phyloP scores from a whole-genome alignment of 2,797 vertebrate genomes.

The Carapus acus region DNA sequence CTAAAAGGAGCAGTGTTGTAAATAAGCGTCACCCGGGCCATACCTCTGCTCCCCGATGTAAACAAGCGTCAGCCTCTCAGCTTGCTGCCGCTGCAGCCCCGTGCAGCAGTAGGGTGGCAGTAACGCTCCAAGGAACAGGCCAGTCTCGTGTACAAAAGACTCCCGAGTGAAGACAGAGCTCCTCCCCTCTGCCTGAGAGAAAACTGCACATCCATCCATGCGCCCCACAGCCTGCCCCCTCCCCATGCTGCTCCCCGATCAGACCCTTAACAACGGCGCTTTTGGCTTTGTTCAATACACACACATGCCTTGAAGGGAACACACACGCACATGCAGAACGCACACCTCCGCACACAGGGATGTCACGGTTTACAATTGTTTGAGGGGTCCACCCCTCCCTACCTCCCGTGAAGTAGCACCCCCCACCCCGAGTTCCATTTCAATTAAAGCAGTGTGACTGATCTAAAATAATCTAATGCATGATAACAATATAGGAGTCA shows the following conservation, averaged over 20 bases:
- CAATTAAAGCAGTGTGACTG: too few relatives aligned
- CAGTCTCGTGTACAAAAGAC: slow-evolving; percentile 54
- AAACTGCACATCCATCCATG: slow-evolving; percentile 50
- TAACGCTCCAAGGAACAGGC: slow-evolving; percentile 57
- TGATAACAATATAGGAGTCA: slow-evolving; percentile 1
- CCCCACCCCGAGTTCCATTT: slow-evolving; percentile 13
- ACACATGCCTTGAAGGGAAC: neutral
- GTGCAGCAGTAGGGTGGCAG: slow-evolving; percentile 64
- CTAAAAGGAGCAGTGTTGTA: slow-evolving; percentile 55
- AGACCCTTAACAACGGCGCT: neutral
- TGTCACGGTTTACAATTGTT: slow-evolving; percentile 18
- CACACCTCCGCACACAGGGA: slow-evolving; percentile 30
- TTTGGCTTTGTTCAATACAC: neutral
- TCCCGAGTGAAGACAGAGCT: slow-evolving; percentile 42
- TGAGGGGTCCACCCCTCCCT: slow-evolving; percentile 19
- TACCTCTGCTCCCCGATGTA: slow-evolving; percentile 59
- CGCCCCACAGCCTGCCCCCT: slow-evolving; percentile 30
- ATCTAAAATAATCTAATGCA: too few relatives aligned
- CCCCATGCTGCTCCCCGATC: neutral
- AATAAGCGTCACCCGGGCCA: slow-evolving; percentile 56
- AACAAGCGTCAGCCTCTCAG: slow-evolving; percentile 40
- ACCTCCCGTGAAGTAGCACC: slow-evolving; percentile 25
- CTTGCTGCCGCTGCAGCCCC: slow-evolving; percentile 46
- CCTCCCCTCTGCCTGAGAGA: slow-evolving; percentile 48
- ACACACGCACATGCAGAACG: too few relatives aligned